Evolutionary conservation across 1,140 invertebrate genomes (phyloP).

Genomic region (Metaphire vulgaris): DNA sequence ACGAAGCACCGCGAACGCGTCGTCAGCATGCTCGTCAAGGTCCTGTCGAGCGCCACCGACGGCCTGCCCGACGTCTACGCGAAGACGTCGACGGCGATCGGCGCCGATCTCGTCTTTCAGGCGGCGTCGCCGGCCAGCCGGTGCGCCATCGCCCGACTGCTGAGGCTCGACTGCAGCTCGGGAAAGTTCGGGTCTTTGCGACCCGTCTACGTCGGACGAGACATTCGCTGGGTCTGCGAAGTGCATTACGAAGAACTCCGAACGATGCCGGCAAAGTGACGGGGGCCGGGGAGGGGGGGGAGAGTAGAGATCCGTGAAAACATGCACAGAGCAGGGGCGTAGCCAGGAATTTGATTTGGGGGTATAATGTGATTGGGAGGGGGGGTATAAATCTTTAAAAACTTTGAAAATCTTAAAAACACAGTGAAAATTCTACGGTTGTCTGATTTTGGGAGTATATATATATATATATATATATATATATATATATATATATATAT

Average conservation of each 20-base stretch:
- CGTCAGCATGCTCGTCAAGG: conserved; percentile 34
- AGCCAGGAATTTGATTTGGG: too few relatives aligned
- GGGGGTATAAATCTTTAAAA: too few relatives aligned
- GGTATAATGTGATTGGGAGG: too few relatives aligned
- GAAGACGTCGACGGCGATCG: conserved; percentile 17
- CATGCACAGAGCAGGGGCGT: too few relatives aligned
- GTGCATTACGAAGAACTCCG: conserved; percentile 29
- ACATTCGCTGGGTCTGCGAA: conserved; percentile 30
- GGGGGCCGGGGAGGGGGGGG: too few relatives aligned
- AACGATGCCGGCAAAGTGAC: conserved; percentile 21
- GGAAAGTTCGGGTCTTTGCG: conserved; percentile 26
- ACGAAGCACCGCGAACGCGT: conserved; percentile 31
- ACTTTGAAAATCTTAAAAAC: too few relatives aligned
- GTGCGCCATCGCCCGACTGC: conserved; percentile 10
- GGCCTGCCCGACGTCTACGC: conserved; percentile 28
- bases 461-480: too few relatives aligned
- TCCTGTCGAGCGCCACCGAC: conserved; percentile 30
- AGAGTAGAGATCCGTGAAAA: too few relatives aligned
- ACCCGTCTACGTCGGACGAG: conserved; percentile 26
- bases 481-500: too few relatives aligned
- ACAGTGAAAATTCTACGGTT: too few relatives aligned
- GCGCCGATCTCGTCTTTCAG: conserved; percentile 27
- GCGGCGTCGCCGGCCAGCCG: conserved; percentile 24
- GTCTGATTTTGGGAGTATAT: too few relatives aligned
- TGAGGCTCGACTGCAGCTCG: conserved; percentile 24